Evolutionary conservation across 2,888 invertebrate genomes (phyloP), one percentile per base, ranked within the genome.

Genomic region (Coleophora flavipennella): DNA sequence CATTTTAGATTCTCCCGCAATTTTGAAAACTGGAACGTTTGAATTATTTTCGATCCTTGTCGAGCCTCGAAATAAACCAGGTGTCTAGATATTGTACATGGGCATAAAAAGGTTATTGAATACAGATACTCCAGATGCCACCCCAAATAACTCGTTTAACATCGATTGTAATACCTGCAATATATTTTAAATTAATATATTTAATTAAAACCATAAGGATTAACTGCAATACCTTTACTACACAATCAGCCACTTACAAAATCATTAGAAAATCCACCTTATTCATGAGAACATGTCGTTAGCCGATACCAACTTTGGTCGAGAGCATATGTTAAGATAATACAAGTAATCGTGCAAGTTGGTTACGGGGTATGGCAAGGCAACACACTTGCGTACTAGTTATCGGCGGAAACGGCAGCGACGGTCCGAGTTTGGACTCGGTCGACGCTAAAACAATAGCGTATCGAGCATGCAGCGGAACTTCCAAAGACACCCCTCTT

Each of bases 401-500:
- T 67, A 67, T 66, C 53, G 62, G 42, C 50, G 49, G 55, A 59
- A 49, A 44, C 36, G 31, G 44, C 45, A 43, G 50, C 51, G 52
- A 56, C 65, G 77, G 74, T 70, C 76, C 70, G 71, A 79, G 75
- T 78, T 77, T 67, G 63, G 66, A 62, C 58, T 67, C 51, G 59
- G 62, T 72, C 63, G 61, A 61, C 61, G 62, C 69, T 77, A 68
- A 76, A 78, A 81, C 78, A 81, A 80, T 79, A 73, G 73, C 71
- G 71, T 78, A 81, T 81, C 77, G 77, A 79, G 73, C 76, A 80
- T 83, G 79, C 79, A 76, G 67, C 70, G 72, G 74, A 83, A 81
- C 78, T 80, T 63, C 66, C 76, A 69, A 76, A 78, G 75, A 80
- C 73, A 76, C 70, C 72, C n/a, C 71, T 71, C 74, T 69, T 64